A percentile compares a stretch with the other conserved stretches of the same genome.
Evolutionary conservation across 2,888 invertebrate genomes (phyloP).

Genomic region (Brachyptera putata): DNA sequence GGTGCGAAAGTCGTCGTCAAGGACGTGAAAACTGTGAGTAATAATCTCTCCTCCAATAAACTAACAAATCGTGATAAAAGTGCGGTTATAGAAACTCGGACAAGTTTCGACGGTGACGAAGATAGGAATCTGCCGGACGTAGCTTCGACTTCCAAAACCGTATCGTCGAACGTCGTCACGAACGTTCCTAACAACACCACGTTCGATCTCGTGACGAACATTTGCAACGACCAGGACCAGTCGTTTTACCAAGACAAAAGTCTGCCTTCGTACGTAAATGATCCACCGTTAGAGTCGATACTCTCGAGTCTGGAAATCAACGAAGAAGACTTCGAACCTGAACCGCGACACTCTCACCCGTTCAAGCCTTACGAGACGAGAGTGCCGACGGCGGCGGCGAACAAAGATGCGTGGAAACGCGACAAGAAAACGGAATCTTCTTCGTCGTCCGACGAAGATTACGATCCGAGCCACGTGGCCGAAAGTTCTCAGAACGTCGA

Average conservation of each 20-base stretch:
- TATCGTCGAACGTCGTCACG: too few species aligned
- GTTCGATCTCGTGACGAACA: constrained; percentile 2
- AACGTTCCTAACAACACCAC: background rate
- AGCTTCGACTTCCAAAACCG: too few species aligned
- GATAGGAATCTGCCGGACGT: constrained; percentile 7
- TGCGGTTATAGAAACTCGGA: background rate
- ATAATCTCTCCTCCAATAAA: background rate
- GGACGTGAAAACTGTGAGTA: constrained; percentile 5
- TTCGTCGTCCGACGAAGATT: too few species aligned
- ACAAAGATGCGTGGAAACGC: background rate
- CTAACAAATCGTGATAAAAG: background rate
- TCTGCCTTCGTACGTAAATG: background rate
- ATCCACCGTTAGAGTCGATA: background rate
- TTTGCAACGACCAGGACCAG: background rate
- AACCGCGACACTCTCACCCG: background rate
- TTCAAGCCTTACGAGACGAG: too few species aligned
- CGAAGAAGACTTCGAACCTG: background rate
- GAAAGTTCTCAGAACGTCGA: too few species aligned
- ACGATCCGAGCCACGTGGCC: too few species aligned
- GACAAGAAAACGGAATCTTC: too few species aligned
- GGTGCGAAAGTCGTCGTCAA: constrained; percentile 1
- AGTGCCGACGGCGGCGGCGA: background rate
- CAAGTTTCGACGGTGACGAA: background rate
- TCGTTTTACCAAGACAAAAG: background rate
- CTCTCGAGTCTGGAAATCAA: background rate